Evolutionary conservation across 2,113 vertebrate genomes (phyloP), one percentile per base, ranked within the genome.

Genomic region (Microcebus griseorufus): DNA sequence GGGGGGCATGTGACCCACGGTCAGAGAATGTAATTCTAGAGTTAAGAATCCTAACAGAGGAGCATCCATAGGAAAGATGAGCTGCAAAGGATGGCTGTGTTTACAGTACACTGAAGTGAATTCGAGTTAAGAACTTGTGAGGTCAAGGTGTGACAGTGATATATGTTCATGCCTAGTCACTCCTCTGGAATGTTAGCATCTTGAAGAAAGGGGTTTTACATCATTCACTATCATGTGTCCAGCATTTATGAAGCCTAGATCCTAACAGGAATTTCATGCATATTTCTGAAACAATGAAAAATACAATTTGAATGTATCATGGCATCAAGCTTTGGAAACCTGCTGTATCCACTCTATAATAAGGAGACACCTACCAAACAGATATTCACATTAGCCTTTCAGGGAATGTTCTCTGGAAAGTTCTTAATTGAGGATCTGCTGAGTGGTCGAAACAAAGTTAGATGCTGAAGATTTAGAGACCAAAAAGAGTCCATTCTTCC

Each of bases 281-380:
- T 17, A 65, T 58, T 80, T 90, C 97, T 90, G 53, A 83, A 95
- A 87, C 55, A 86, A 65, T 17, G 29, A 65, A 42, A 62, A 62
- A 53, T 55, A 25, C 13, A 58, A 29, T 65, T 45, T 65, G 82
- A 85, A 67, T n/a, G 14, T 39, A 55, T 42, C 79, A 51, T 27
- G 65, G 9, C 34, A 48, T 53, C 72, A 88, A 75, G 32, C 20
- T 51, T 84, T 92, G 51, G 45, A 65, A 73, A 51, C 22, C 39
- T 42, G 34, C 6, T 53, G 2, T 34, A 11, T 55, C 32, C 75
- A 79, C 85, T 84, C 82, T 34, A 60, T 11, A 53, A 32, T n/a
- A 81, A 25, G 9, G 11, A 90, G 75, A 75, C 9, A 58, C 3
- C 34, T 39, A 34, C 48, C 37, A 58, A 95, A 70, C 2, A 84